These are phyloP conservation scores for Arothron firmamentum DNA, from an alignment of 2,113 vertebrate species.

Conservation along the genomic window DNA sequence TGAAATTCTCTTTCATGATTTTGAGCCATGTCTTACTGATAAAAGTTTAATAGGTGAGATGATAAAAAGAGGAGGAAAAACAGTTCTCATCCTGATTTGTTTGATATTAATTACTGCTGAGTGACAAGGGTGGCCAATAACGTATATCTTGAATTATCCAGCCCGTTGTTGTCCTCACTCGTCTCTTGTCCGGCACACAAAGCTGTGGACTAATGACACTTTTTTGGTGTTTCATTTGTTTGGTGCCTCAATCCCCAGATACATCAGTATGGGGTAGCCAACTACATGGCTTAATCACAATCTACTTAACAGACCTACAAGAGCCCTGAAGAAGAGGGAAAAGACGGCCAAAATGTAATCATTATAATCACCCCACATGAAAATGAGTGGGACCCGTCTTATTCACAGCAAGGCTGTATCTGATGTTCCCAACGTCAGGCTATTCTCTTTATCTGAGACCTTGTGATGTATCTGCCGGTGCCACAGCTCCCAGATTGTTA, in stretches of 20 bases:
- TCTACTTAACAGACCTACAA: conserved; percentile 65
- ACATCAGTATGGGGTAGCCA: conserved; percentile 51
- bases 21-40: conserved; percentile 72
- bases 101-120: conserved; percentile 64
- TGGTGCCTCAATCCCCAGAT: conserved; percentile 53
- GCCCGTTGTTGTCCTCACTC: conserved; percentile 39
- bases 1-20: conserved; percentile 77
- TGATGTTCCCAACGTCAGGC: conserved; percentile 51
- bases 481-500: conserved; percentile 36
- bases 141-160: conserved; percentile 32
- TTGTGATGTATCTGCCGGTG: conserved; percentile 52
- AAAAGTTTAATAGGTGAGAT: conserved; percentile 74
- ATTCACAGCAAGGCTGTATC: conserved; percentile 59
- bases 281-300: conserved; percentile 63
- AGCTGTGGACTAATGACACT: conserved; percentile 66
- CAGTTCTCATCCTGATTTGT: conserved; percentile 64
- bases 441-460: conserved; percentile 53
- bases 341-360: conserved; percentile 66
- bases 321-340: conserved; percentile 50
- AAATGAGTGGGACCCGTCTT: conserved; percentile 63
- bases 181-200: conserved; percentile 52
- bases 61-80: conserved; percentile 44
- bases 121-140: conserved; percentile 49
- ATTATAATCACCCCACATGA: conserved; percentile 68
- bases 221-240: conserved; percentile 60